Conservation (phyloP, 1,140 invertebrate genomes). For the Vollenhovia emeryi region DNA sequence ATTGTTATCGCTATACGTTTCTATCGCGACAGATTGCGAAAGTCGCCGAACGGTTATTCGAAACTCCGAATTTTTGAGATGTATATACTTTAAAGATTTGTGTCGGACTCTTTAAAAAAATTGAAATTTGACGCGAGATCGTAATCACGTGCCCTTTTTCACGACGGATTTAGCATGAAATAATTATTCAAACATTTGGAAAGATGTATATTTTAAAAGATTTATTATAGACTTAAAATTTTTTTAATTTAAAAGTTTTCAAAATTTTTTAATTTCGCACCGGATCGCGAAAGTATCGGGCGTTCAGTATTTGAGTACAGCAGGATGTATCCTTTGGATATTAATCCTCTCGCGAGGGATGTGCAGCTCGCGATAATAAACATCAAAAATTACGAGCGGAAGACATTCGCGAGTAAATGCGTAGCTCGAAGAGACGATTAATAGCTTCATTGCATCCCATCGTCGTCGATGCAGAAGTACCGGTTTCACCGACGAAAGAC, state of each 20-base stretch:
- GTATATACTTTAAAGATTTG: neutral
- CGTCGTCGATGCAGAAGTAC: slow-evolving; percentile 38
- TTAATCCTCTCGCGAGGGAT: neutral
- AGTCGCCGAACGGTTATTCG: neutral
- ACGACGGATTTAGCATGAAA: neutral
- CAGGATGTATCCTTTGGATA: neutral
- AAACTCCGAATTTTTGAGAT: neutral
- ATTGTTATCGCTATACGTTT: neutral
- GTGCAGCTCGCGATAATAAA: slow-evolving; percentile 7
- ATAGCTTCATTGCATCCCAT: slow-evolving; percentile 73
- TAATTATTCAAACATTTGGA: neutral
- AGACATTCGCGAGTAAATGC: slow-evolving; percentile 66
- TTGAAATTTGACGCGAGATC: neutral
- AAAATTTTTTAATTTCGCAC: neutral
- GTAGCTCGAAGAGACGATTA: slow-evolving; percentile 68
- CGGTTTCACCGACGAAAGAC: slow-evolving; percentile 55
- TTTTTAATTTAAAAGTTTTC: neutral
- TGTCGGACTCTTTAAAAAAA: neutral
- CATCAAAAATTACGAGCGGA: slow-evolving; percentile 63
- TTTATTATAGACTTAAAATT: neutral
- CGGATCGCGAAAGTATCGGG: neutral
- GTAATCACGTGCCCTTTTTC: neutral
- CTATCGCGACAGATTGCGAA: no score
- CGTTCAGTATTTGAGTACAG: neutral
- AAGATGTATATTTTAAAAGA: neutral